Conservation (phyloP, 1,140 invertebrate genomes). For the Drosophila busckii region DNA sequence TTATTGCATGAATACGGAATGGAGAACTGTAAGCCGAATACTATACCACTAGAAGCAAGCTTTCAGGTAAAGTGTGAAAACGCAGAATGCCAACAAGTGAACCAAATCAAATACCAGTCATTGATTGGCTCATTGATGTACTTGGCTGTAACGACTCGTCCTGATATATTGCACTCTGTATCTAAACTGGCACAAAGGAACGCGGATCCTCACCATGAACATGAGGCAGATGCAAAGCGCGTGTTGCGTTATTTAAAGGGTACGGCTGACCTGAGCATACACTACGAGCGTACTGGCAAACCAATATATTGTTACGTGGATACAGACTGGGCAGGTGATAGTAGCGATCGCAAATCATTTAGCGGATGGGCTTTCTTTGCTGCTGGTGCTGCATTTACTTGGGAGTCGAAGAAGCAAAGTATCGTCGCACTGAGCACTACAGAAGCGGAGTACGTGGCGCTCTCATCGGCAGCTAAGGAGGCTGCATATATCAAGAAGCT, state of each 20-base stretch:
- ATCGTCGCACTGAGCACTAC: neutral
- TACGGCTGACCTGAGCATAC: neutral
- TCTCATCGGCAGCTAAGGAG: conserved; percentile 35
- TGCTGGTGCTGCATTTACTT: neutral
- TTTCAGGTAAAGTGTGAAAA: neutral
- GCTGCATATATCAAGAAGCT: conserved; percentile 40
- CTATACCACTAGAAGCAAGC: neutral
- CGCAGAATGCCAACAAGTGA: neutral
- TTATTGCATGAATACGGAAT: neutral
- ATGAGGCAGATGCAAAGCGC: neutral
- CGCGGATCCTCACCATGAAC: conserved; percentile 4
- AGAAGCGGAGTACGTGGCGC: neutral
- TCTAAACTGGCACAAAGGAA: conserved; percentile 10
- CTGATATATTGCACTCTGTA: conserved; percentile 17
- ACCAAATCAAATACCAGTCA: conserved; percentile 13
- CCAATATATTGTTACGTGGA: neutral
- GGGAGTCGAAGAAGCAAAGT: neutral
- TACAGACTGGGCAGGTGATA: conserved; percentile 50
- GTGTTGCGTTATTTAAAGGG: conserved; percentile 2
- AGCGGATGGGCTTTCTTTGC: neutral
- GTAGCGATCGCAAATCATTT: neutral
- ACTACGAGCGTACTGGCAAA: neutral
- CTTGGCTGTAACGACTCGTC: conserved; percentile 1
- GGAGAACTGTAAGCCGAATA: neutral
- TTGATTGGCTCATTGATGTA: conserved; percentile 5